phyloP scores from a whole-genome alignment of 2,797 vertebrate genomes.

The Acrossocheilus wenchowensis region DNA sequence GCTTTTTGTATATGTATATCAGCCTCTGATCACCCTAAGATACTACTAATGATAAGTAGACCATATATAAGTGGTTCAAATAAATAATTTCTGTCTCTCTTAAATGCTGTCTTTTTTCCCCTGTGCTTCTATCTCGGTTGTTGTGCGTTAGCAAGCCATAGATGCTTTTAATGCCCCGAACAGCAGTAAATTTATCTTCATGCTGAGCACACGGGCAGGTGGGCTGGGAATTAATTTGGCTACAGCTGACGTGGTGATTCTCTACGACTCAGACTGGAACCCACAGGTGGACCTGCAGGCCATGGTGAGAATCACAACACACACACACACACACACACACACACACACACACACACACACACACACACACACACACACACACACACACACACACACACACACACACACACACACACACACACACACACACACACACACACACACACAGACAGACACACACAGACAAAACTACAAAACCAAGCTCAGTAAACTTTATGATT shows the following conservation, averaged over 20 bases:
- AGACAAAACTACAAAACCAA: conserved; percentile 25
- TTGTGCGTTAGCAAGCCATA: conserved; percentile 76
- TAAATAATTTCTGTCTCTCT: neutral
- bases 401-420: neutral
- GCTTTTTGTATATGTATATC: neutral
- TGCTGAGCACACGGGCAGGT: conserved; percentile 88
- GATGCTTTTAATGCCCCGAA: conserved; percentile 83
- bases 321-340: neutral
- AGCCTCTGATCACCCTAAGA: neutral
- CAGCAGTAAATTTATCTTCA: conserved; percentile 88
- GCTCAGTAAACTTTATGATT: conserved; percentile 11
- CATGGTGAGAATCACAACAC: conserved; percentile 76
- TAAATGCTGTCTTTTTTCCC: neutral
- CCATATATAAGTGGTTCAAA: neutral
- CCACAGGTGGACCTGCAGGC: conserved; percentile 91
- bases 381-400: no score
- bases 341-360: no score
- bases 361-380: no score
- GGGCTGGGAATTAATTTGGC: conserved; percentile 90
- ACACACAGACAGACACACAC: no score
- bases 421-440: neutral
- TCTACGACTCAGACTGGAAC: conserved; percentile 91
- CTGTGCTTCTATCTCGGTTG: conserved; percentile 57
- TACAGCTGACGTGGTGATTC: conserved; percentile 88
- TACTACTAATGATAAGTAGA: neutral